Conservation (phyloP, 2,797 vertebrate genomes). For the Pseudochromis fuscus region DNA sequence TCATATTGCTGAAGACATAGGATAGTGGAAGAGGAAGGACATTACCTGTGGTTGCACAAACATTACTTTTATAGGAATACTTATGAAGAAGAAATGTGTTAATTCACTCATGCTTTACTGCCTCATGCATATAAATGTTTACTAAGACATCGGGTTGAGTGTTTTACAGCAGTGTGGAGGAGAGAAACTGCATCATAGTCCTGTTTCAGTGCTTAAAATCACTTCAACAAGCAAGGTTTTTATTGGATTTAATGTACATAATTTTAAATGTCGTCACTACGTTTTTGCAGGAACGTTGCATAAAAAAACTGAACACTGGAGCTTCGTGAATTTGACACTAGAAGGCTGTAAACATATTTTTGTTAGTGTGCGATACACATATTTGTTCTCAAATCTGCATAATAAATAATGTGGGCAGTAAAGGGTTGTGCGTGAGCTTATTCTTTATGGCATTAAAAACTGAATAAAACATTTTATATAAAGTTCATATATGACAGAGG, state of each 20-base stretch:
- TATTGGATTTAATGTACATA: not conserved
- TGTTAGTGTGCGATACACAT: not conserved
- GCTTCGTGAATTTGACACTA: not conserved
- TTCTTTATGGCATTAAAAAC: not conserved
- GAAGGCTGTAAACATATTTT: not conserved
- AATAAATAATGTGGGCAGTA: not conserved
- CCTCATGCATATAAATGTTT: not conserved
- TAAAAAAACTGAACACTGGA: slow-evolving; percentile 36
- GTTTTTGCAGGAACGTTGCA: not conserved
- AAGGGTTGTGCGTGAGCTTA: not conserved
- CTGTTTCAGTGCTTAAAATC: not conserved
- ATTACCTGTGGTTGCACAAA: no score
- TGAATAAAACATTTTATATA: not conserved
- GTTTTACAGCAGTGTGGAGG: not conserved
- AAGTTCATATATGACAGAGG: not conserved
- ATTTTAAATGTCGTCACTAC: not conserved
- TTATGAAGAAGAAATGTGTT: no score
- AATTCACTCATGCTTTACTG: not conserved
- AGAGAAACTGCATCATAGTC: not conserved
- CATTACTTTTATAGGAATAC: no score
- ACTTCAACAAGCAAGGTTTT: not conserved
- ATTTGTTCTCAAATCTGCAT: not conserved
- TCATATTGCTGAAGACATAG: no score
- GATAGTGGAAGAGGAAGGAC: no score
- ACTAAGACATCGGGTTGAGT: not conserved